Evolutionary conservation across 2,888 invertebrate species (phyloP).

Genomic region (Ophioninae sp.): DNA sequence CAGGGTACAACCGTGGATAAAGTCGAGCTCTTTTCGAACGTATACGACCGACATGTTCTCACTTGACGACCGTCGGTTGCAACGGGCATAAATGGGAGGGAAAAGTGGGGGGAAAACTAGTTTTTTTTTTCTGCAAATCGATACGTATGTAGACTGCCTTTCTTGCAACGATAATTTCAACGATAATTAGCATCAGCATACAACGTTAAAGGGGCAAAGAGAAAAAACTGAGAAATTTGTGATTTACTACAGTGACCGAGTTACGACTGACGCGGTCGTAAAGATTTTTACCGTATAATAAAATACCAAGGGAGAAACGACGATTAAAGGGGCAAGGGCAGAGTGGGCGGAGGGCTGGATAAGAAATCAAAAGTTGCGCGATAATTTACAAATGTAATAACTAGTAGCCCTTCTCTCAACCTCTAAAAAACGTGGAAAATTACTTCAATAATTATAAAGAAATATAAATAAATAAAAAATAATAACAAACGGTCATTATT

Average conservation of each 20-base stretch:
- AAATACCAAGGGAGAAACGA: constrained; percentile 36
- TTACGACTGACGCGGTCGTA: constrained; percentile 41
- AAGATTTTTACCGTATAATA: constrained; percentile 41
- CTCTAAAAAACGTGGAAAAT: not conserved
- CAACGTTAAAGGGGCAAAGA: constrained; percentile 9
- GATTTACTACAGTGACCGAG: constrained; percentile 56
- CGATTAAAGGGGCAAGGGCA: constrained; percentile 1
- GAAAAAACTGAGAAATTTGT: constrained; percentile 28
- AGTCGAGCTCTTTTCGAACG: not conserved
- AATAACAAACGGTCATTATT: too few species aligned
- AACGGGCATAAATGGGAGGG: not conserved
- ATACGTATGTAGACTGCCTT: not conserved
- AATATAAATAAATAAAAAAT: too few species aligned
- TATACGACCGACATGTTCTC: not conserved
- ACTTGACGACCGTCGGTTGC: constrained; percentile 35
- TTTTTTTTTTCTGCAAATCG: constrained; percentile 28
- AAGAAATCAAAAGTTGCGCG: constrained; percentile 42
- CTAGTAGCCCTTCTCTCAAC: constrained; percentile 13
- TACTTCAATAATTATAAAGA: too few species aligned
- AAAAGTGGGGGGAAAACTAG: constrained; percentile 33
- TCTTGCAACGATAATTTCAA: constrained; percentile 14
- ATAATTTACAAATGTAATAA: constrained; percentile 55
- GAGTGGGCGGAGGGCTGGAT: not conserved
- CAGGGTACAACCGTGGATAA: constrained; percentile 35
- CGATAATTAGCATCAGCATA: constrained; percentile 20